These are phyloP conservation scores for Rhea pennata DNA, from an alignment of 2,113 vertebrate genomes.

Conservation along the genomic window DNA sequence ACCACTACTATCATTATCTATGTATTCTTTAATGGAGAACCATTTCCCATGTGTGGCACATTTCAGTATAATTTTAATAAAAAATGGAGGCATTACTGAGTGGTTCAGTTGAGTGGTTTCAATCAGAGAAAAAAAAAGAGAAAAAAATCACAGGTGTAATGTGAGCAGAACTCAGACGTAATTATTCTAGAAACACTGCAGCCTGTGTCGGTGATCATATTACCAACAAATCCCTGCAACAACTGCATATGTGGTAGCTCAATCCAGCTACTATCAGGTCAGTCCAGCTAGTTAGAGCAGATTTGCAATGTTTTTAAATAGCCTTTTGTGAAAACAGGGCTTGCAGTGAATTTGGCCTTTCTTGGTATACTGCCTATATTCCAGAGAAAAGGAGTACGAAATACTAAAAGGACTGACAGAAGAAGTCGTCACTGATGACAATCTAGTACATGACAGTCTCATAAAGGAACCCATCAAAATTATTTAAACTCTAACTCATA, in stretches of 20 bases:
- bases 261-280: not conserved
- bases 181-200: not conserved
- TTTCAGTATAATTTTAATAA: not conserved
- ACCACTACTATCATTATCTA: not conserved
- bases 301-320: constrained; percentile 1
- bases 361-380: not conserved
- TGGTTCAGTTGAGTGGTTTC: not conserved
- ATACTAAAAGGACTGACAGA: not conserved
- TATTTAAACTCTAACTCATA: not conserved
- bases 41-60: not conserved
- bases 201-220: not conserved
- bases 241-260: not conserved
- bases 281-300: not conserved
- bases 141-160: not conserved
- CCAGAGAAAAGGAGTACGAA: not conserved
- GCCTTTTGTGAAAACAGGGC: not conserved
- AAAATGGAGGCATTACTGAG: not conserved
- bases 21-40: not conserved
- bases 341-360: not conserved
- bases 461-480: not conserved
- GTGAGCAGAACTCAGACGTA: not conserved
- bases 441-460: not conserved
- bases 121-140: not conserved
- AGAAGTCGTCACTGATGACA: not conserved
- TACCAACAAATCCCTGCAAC: not conserved